A percentile compares a stretch with the other conserved stretches of the same genome.
phyloP scores from a whole-genome alignment of 2,888 invertebrate species.

The Campaea margaritaria region DNA sequence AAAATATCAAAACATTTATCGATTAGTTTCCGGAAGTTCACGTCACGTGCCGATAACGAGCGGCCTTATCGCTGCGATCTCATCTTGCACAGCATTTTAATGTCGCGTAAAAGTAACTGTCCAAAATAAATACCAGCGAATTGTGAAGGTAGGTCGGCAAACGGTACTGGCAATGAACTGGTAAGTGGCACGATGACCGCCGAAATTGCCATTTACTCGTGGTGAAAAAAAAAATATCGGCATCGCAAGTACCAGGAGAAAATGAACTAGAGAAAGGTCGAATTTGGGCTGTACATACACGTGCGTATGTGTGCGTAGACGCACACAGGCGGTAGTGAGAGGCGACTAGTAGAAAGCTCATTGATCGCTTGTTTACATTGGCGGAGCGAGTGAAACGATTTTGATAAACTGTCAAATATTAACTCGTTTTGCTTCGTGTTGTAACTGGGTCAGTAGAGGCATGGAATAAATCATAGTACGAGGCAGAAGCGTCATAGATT shows the following conservation, averaged over 20 bases:
- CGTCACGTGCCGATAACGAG: conserved; percentile 52
- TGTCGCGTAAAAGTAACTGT: conserved; percentile 80
- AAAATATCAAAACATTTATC: conserved; percentile 5
- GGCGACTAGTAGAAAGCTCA: conserved; percentile 63
- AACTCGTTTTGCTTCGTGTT: background rate
- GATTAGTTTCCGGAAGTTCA: conserved; percentile 16
- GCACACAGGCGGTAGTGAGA: conserved; percentile 51
- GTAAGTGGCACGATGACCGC: conserved; percentile 73
- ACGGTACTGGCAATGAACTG: conserved; percentile 78
- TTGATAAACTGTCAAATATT: conserved; percentile 52
- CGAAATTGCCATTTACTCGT: conserved; percentile 67
- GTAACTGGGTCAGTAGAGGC: conserved; percentile 13
- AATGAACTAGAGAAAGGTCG: conserved; percentile 76
- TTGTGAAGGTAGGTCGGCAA: conserved; percentile 82
- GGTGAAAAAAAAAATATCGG: conserved; percentile 70
- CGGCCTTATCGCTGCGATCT: conserved; percentile 65
- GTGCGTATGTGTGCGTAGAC: conserved; percentile 40
- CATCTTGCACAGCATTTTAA: conserved; percentile 75
- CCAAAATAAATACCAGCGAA: conserved; percentile 74
- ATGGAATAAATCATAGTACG: no score
- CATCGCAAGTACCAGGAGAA: conserved; percentile 72
- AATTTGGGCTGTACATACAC: conserved; percentile 46
- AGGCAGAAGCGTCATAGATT: background rate
- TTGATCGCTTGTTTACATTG: conserved; percentile 63
- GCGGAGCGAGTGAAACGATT: conserved; percentile 57